Evolutionary conservation across 1,140 invertebrate genomes (phyloP).

Genomic region (Penaeus indicus): DNA sequence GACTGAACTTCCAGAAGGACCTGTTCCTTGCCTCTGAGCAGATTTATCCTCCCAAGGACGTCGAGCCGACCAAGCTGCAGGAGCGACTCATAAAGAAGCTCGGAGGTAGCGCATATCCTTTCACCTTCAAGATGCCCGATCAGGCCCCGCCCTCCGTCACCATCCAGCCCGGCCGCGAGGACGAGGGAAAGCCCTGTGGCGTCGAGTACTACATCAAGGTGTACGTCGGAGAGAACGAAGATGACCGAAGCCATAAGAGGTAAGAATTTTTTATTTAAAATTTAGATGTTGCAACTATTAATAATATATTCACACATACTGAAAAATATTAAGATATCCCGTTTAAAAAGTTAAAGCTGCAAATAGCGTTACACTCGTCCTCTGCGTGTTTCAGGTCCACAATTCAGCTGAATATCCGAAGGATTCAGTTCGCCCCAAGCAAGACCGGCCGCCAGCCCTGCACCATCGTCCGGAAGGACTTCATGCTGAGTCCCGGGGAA

Average conservation of each 20-base stretch:
- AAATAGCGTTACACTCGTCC: not conserved
- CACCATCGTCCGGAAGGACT: slow-evolving; percentile 96
- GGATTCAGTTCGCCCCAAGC: slow-evolving; percentile 88
- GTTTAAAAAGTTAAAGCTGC: too few species aligned
- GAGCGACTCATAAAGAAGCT: too few species aligned
- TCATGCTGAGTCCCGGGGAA: slow-evolving; percentile 93
- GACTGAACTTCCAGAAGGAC: too few species aligned
- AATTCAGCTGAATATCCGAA: slow-evolving; percentile 74
- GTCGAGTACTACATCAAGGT: slow-evolving; percentile 90
- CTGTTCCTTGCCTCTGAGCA: too few species aligned
- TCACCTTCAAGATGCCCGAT: too few species aligned
- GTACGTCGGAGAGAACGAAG: slow-evolving; percentile 87
- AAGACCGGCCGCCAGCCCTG: slow-evolving; percentile 91
- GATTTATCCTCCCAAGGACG: too few species aligned
- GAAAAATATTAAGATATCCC: too few species aligned
- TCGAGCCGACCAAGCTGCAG: too few species aligned
- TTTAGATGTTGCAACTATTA: too few species aligned
- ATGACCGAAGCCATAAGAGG: slow-evolving; percentile 80
- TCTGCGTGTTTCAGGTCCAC: slow-evolving; percentile 70
- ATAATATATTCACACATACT: too few species aligned
- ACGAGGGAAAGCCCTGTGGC: slow-evolving; percentile 91
- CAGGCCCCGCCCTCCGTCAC: slow-evolving; percentile 77
- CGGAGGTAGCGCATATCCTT: too few species aligned
- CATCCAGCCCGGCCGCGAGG: slow-evolving; percentile 85
- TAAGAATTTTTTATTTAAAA: too few species aligned